phyloP scores from a whole-genome alignment of 1,140 invertebrate species.

The Cherax destructor region DNA sequence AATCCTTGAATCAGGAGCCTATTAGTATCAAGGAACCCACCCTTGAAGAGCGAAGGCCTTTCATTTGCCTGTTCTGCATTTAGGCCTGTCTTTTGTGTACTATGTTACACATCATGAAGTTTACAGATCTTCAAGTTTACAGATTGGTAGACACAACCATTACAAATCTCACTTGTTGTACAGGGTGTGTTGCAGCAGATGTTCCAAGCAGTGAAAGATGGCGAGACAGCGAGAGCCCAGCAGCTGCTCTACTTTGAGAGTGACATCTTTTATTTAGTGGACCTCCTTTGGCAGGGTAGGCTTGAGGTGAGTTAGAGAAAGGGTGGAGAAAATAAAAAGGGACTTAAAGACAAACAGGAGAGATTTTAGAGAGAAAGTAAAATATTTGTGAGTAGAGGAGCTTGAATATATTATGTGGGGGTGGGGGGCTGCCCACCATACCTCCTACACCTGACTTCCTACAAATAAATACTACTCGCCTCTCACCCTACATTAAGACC shows the following conservation, averaged over 20 bases:
- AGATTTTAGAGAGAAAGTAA: background rate
- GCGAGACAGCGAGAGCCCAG: slow-evolving; percentile 9
- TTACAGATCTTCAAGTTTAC: too few relatives aligned
- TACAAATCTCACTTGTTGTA: background rate
- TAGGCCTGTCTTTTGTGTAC: too few relatives aligned
- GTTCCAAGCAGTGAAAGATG: slow-evolving; percentile 50
- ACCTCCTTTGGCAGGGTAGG: slow-evolving; percentile 51
- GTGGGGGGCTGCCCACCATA: too few relatives aligned
- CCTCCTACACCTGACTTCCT: too few relatives aligned
- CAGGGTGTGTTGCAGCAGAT: slow-evolving; percentile 38
- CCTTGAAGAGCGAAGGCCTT: too few relatives aligned
- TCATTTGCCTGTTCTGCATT: too few relatives aligned
- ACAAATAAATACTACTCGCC: too few relatives aligned
- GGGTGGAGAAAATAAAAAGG: background rate
- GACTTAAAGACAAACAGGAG: background rate
- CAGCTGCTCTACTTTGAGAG: slow-evolving; percentile 27
- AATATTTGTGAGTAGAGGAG: background rate
- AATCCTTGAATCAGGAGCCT: too few relatives aligned
- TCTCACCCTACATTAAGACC: too few relatives aligned
- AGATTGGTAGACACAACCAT: too few relatives aligned
- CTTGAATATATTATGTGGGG: background rate
- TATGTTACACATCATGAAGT: too few relatives aligned
- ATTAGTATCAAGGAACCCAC: too few relatives aligned
- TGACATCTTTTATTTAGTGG: slow-evolving; percentile 31
- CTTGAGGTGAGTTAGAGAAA: slow-evolving; percentile 16